phyloP scores from a whole-genome alignment of 2,797 vertebrate genomes.

The Mus minutoides region DNA sequence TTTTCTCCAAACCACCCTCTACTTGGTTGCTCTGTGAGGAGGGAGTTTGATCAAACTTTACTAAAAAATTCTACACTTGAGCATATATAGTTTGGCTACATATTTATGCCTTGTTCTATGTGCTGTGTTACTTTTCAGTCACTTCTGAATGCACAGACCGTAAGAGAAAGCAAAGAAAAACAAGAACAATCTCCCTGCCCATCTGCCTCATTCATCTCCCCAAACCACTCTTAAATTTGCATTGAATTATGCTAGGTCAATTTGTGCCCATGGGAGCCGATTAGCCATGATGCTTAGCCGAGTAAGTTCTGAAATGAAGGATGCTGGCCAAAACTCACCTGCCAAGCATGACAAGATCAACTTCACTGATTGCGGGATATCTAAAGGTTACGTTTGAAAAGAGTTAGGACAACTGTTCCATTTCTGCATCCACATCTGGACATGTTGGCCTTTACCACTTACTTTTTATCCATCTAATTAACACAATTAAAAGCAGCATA shows the following conservation, averaged over 20 bases:
- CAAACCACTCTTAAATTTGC: constrained; percentile 49
- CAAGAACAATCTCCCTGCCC: constrained; percentile 9
- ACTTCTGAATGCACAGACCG: background rate
- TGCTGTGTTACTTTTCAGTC: constrained; percentile 13
- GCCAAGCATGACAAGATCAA: constrained; percentile 71
- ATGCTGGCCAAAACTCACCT: constrained; percentile 74
- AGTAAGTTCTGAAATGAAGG: constrained; percentile 80
- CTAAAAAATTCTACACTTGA: background rate
- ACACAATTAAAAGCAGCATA: constrained; percentile 49
- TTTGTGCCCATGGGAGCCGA: constrained; percentile 72
- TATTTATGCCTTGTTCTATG: background rate
- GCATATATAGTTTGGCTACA: background rate
- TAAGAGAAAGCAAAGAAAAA: constrained; percentile 29
- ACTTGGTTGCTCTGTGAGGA: background rate
- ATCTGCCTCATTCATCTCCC: constrained; percentile 8
- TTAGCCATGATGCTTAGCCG: constrained; percentile 65
- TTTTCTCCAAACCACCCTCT: background rate
- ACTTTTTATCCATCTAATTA: constrained; percentile 36
- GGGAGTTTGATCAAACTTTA: background rate
- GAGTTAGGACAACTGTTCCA: constrained; percentile 48
- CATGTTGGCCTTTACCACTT: constrained; percentile 51
- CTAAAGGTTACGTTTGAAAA: constrained; percentile 53
- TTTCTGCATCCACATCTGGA: constrained; percentile 37
- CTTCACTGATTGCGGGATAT: constrained; percentile 73
- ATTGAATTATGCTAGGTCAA: constrained; percentile 63